phyloP scores from a whole-genome alignment of 2,113 vertebrate genomes.

The Chionodraco myersi region DNA sequence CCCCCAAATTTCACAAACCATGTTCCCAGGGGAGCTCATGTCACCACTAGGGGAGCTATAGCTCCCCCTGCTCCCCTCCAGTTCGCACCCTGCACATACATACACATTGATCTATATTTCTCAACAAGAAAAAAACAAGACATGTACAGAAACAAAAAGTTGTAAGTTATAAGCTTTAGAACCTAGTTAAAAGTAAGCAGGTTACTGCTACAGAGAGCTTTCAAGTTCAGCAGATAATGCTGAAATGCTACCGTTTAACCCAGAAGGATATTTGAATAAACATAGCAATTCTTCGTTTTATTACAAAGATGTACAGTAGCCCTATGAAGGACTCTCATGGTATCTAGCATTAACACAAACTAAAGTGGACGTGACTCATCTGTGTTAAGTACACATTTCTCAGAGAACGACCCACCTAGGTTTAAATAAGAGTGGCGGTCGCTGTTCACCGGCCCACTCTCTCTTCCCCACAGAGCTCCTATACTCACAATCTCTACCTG shows the following conservation, averaged over 20 bases:
- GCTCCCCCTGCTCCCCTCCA: too few species aligned
- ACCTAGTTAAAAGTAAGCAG: too few species aligned
- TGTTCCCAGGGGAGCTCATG: too few species aligned
- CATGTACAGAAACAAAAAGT: too few species aligned
- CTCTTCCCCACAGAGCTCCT: slow-evolving; percentile 40
- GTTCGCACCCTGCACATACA: too few species aligned
- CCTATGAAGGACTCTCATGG: slow-evolving; percentile 52
- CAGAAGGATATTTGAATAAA: slow-evolving; percentile 35
- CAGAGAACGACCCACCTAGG: slow-evolving; percentile 57
- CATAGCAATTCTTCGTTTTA: slow-evolving; percentile 7
- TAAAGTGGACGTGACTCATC: slow-evolving; percentile 51
- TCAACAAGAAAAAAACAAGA: neutral
- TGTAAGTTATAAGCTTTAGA: too few species aligned
- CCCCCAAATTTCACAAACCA: too few species aligned
- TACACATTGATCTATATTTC: too few species aligned
- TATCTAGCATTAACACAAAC: slow-evolving; percentile 64
- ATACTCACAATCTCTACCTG: slow-evolving; percentile 46
- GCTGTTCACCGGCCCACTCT: slow-evolving; percentile 15
- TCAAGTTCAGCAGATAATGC: neutral
- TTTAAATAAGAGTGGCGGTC: slow-evolving; percentile 61
- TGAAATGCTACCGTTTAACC: slow-evolving; percentile 14
- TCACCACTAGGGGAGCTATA: too few species aligned
- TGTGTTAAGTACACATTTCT: slow-evolving; percentile 57
- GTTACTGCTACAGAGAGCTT: too few species aligned
- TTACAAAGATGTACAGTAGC: slow-evolving; percentile 15